Evolutionary conservation across 2,797 vertebrate genomes (phyloP), one percentile per base, ranked within the genome.

Genomic region (Lithobates pipiens): DNA sequence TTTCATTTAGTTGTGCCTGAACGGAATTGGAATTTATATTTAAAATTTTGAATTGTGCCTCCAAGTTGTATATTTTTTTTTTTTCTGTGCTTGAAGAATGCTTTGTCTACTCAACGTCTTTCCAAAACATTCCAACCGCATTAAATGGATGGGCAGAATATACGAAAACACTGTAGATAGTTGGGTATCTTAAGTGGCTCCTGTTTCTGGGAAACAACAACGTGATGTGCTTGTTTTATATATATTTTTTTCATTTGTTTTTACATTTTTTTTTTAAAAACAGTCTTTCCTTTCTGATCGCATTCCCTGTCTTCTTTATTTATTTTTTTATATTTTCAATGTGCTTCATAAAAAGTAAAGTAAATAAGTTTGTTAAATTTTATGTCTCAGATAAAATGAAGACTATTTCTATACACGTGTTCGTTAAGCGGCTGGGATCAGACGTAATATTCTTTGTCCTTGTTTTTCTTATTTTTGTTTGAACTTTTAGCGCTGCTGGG

Each of bases 391-490:
- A 94, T 96, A 96, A 96, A 97, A 96, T 96, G 95, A 96, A 94
- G 95, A 97, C 96, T 97, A 97, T 96, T 96, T 95, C 96, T 96
- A 96, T 97, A 98, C 96, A 97, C 93, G 93, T 90, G 94, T 95
- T 94, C 93, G 94, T 94, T 92, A 92, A 84, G 93, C 92, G 93
- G 90, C 90, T 88, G 93, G 89, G 91, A 96, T 99, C 97, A 99
- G 96, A 99, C 98, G 44, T 99, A 99, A 92, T 99, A 99, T 92
- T 99, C 98, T 93, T 98, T 99, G 95, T 99, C 97, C 95, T 99
- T 99, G 94, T 99, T 98, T 94, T 99, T 99, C 97, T 99, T 99
- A 91, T 95, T 96, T 95, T 99, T 99, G 94, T 92, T 94, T 88
- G 96, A 95, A 91, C 95, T 95, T 94, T 99, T 98, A 79, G 95